Evolutionary conservation across 2,797 vertebrate species (phyloP).

Genomic region (Paratrypauchen microcephalus): DNA sequence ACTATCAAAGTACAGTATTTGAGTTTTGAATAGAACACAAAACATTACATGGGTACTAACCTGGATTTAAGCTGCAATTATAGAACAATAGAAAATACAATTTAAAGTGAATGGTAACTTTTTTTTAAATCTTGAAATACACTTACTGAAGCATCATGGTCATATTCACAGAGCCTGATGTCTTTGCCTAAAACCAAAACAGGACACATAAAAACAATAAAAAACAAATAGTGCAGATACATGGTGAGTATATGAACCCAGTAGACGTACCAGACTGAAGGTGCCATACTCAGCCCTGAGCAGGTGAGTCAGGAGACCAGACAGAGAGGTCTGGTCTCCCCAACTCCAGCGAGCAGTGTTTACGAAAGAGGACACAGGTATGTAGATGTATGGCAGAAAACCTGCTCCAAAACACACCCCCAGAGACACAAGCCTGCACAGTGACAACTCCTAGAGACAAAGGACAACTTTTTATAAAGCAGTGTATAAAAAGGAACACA

Average conservation of each 20-base stretch:
- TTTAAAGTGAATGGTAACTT: not conserved
- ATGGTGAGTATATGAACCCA: not conserved
- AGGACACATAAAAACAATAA: slow-evolving; percentile 10
- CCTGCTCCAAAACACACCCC: slow-evolving; percentile 83
- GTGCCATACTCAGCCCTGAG: slow-evolving; percentile 96
- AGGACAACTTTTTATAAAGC: not conserved
- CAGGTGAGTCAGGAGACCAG: slow-evolving; percentile 91
- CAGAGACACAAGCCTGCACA: slow-evolving; percentile 72
- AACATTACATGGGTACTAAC: too few species aligned
- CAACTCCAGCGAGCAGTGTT: slow-evolving; percentile 92
- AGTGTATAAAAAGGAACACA: not conserved
- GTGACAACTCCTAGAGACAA: slow-evolving; percentile 83
- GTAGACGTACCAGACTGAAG: slow-evolving; percentile 79
- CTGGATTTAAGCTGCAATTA: too few species aligned
- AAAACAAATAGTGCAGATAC: not conserved
- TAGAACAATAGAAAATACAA: not conserved
- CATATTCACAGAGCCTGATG: slow-evolving; percentile 77
- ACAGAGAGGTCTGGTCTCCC: slow-evolving; percentile 93
- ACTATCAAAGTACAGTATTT: not conserved
- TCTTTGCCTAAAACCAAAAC: slow-evolving; percentile 84
- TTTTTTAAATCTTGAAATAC: slow-evolving; percentile 8
- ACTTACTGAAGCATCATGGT: slow-evolving; percentile 86
- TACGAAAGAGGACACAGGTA: slow-evolving; percentile 88
- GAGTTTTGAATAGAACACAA: too few species aligned
- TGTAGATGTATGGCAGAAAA: slow-evolving; percentile 89